Evolutionary conservation across 2,113 vertebrate genomes (phyloP).

Genomic region (Rhinichthys klamathensis): DNA sequence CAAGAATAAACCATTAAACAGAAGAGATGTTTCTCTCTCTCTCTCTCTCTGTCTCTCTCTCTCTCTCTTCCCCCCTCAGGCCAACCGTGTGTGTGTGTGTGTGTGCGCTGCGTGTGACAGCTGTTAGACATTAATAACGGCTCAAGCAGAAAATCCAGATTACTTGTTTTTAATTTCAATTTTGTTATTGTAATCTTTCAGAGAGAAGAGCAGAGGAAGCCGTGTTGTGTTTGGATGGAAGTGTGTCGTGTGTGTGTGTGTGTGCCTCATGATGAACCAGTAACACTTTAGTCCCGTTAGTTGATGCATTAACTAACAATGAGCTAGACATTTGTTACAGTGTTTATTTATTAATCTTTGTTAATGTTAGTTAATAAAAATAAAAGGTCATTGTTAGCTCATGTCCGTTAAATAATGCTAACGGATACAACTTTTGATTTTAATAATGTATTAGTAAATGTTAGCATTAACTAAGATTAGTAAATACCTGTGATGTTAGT

Average conservation of each 20-base stretch:
- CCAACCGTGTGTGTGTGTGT: slow-evolving; percentile 60
- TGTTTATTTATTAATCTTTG: background rate
- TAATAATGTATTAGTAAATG: background rate
- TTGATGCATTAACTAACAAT: background rate
- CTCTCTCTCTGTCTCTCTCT: slow-evolving; percentile 60
- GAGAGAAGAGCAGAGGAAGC: slow-evolving; percentile 54
- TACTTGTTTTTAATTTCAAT: slow-evolving; percentile 75
- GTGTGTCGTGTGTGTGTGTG: slow-evolving; percentile 53
- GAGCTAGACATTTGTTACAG: background rate
- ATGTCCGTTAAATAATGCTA: background rate
- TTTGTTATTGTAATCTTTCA: slow-evolving; percentile 74
- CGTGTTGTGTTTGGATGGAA: slow-evolving; percentile 67
- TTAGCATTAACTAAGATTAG: background rate
- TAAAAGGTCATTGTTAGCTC: background rate
- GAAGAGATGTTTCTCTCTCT: slow-evolving; percentile 19
- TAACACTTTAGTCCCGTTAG: background rate
- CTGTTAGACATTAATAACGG: slow-evolving; percentile 78
- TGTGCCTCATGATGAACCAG: slow-evolving; percentile 21
- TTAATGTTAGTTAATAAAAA: background rate
- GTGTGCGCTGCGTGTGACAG: slow-evolving; percentile 71
- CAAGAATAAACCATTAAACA: background rate
- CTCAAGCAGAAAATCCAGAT: slow-evolving; percentile 79
- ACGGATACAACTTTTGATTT: background rate
- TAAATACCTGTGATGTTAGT: background rate
- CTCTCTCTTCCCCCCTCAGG: slow-evolving; percentile 57